Conservation (phyloP, 23 tunicate genomes). For the Trididemnum miniatum region DNA sequence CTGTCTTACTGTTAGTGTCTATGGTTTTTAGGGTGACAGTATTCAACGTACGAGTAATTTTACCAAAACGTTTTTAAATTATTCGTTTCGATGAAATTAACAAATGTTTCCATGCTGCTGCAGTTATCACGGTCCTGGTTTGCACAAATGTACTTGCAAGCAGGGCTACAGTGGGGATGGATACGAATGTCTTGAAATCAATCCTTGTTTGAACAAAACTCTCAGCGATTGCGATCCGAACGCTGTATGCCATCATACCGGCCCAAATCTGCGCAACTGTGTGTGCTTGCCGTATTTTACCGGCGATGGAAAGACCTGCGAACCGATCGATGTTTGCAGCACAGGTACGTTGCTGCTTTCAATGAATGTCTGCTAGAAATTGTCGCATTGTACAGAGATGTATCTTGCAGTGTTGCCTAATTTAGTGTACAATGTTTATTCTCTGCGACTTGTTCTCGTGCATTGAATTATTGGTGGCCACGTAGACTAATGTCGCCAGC, state of each 20-base stretch:
- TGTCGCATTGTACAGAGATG: too few species aligned
- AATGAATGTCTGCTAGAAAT: too few species aligned
- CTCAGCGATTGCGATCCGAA: slow-evolving; percentile 26
- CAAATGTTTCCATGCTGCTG: background rate
- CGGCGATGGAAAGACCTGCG: slow-evolving; percentile 87
- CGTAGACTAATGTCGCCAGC: too few species aligned
- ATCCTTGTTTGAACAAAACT: slow-evolving; percentile 66
- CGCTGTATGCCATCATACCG: slow-evolving; percentile 63
- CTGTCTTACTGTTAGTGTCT: too few species aligned
- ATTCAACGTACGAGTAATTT: too few species aligned
- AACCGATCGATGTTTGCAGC: slow-evolving; percentile 43
- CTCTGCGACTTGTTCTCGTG: too few species aligned
- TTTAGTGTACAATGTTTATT: too few species aligned
- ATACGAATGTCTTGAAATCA: slow-evolving; percentile 51
- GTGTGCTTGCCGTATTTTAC: slow-evolving; percentile 49
- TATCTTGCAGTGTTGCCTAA: too few species aligned
- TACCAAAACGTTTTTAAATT: too few species aligned
- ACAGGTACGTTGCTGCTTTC: slow-evolving; percentile 36
- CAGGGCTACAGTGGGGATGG: slow-evolving; percentile 82
- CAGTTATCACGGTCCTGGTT: slow-evolving; percentile 58
- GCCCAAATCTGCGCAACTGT: slow-evolving; percentile 59
- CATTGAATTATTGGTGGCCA: too few species aligned
- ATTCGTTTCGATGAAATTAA: too few species aligned
- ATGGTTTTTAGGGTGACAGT: too few species aligned
- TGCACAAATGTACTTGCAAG: slow-evolving; percentile 69